Conservation (phyloP, 2,888 invertebrate genomes). For the Uropetala carovei region DNA sequence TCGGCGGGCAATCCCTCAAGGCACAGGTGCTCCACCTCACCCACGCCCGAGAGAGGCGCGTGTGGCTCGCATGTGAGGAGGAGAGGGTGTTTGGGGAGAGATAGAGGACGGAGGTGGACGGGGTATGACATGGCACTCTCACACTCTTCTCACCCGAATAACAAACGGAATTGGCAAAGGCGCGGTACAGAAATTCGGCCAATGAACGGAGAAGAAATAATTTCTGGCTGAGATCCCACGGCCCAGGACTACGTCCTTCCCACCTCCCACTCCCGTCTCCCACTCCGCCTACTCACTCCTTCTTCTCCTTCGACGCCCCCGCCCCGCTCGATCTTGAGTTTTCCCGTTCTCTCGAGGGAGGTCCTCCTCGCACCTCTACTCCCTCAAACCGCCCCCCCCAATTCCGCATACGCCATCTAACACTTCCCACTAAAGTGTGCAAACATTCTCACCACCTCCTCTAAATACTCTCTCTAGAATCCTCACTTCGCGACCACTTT, state of each 20-base stretch:
- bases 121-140: constrained; percentile 5
- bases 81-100: neutral
- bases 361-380: neutral
- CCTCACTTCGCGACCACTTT: too few species aligned
- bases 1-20: constrained; percentile 57
- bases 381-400: neutral
- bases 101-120: neutral
- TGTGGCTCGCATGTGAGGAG: neutral
- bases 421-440: too few species aligned
- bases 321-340: neutral
- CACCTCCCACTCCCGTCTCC: neutral
- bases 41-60: constrained; percentile 25
- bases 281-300: neutral
- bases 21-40: constrained; percentile 48
- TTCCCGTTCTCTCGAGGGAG: neutral
- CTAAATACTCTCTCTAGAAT: too few species aligned
- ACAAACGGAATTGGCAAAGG: constrained; percentile 64
- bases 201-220: constrained; percentile 60
- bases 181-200: constrained; percentile 56
- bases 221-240: constrained; percentile 55
- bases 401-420: neutral
- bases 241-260: neutral
- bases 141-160: constrained; percentile 42
- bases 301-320: neutral
- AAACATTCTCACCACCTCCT: neutral